Percentiles rank a stretch among this genome's conserved stretches.
phyloP scores from a whole-genome alignment of 1,140 invertebrate genomes.

The Lepidotrigona ventralis region DNA sequence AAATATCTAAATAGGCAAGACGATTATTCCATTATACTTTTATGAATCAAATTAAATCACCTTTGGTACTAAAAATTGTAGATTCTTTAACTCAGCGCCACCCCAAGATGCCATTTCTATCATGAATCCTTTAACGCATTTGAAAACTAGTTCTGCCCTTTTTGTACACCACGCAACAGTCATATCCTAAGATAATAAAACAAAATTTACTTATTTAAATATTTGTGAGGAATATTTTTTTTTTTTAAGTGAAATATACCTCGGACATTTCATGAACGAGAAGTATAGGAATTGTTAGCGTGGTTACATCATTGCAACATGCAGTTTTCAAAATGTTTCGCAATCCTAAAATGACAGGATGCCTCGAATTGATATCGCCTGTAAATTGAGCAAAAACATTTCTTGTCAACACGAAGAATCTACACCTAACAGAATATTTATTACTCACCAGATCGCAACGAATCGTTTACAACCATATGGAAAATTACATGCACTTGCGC shows the following conservation, averaged over 20 bases:
- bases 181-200: conserved; percentile 87
- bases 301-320: conserved; percentile 95
- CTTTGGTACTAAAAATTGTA: conserved; percentile 91
- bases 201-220: conserved; percentile 9
- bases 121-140: conserved; percentile 99
- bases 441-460: conserved; percentile 81
- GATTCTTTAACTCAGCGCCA: conserved; percentile 93
- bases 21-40: conserved; percentile 3
- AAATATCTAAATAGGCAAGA: not conserved
- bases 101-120: conserved; percentile 98
- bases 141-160: conserved; percentile 97
- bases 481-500: conserved; percentile 96
- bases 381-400: conserved; percentile 68
- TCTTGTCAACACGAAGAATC: conserved; percentile 1
- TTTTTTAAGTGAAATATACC: conserved; percentile 78
- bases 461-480: conserved; percentile 94
- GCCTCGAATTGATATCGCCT: conserved; percentile 96
- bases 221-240: not conserved
- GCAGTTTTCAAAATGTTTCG: conserved; percentile 97
- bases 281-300: conserved; percentile 94
- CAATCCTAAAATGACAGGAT: conserved; percentile 96
- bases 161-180: conserved; percentile 97
- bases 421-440: not conserved
- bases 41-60: conserved; percentile 72
- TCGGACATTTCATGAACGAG: conserved; percentile 96